Evolutionary conservation across 2,888 invertebrate species (phyloP).

Genomic region (Apamea sordens): DNA sequence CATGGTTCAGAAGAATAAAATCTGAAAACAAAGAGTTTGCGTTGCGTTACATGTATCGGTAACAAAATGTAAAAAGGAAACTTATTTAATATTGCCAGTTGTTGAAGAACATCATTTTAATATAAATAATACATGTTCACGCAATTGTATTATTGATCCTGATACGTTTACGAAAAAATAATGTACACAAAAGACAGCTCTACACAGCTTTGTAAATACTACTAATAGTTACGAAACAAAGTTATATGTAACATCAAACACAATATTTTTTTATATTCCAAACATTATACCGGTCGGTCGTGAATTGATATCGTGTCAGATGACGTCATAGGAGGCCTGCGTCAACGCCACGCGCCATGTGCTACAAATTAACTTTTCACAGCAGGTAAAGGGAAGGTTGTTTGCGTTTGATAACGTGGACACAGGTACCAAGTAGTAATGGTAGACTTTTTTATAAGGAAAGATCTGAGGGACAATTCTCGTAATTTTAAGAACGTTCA

Average conservation of each 20-base stretch:
- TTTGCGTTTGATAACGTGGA: slow-evolving; percentile 2
- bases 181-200: not conserved
- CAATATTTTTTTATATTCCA: not conserved
- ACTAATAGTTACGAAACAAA: not conserved
- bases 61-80: not conserved
- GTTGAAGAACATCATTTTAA: slow-evolving; percentile 23
- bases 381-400: slow-evolving; percentile 44
- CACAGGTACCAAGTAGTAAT: not conserved
- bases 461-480: too few relatives aligned
- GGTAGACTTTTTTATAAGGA: not conserved
- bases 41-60: not conserved
- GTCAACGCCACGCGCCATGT: slow-evolving; percentile 48
- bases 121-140: not conserved
- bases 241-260: not conserved
- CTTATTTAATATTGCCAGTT: slow-evolving; percentile 8
- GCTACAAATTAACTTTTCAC: slow-evolving; percentile 53
- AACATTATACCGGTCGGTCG: not conserved
- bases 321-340: slow-evolving; percentile 41
- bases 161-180: not conserved
- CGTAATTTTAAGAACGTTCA: too few relatives aligned
- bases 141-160: not conserved
- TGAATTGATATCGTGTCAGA: slow-evolving; percentile 25
- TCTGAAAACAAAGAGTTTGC: slow-evolving; percentile 10
- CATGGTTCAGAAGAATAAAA: not conserved
- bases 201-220: not conserved